phyloP scores from a whole-genome alignment of 2,113 vertebrate species.

The Stercorarius parasiticus region DNA sequence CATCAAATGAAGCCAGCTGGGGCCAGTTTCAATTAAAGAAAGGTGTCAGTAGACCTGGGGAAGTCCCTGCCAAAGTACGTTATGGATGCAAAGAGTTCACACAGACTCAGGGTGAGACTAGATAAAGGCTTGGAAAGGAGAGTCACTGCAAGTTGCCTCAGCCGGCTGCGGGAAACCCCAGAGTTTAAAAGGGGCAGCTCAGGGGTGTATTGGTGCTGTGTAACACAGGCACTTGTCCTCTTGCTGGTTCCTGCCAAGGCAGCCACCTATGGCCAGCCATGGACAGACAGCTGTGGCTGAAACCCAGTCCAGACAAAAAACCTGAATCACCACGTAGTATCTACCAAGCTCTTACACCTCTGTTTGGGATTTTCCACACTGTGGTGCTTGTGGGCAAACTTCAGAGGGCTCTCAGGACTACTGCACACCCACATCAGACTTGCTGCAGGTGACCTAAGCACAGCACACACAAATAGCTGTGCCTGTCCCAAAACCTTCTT shows the following conservation, averaged over 20 bases:
- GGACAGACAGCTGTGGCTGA: neutral
- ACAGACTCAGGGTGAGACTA: neutral
- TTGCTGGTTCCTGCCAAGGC: neutral
- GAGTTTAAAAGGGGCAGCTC: neutral
- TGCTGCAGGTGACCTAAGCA: neutral
- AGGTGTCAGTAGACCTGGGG: neutral
- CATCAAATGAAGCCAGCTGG: neutral
- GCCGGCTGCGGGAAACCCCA: neutral
- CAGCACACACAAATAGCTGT: neutral
- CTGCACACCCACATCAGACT: no score
- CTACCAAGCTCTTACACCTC: neutral
- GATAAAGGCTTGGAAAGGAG: neutral
- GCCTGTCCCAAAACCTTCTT: neutral
- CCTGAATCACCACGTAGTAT: neutral
- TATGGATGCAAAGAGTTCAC: neutral
- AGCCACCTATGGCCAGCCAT: neutral
- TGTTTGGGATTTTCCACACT: neutral
- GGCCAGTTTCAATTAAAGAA: neutral
- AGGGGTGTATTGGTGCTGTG: neutral
- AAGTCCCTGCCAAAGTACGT: fast-evolving
- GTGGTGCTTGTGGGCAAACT: neutral
- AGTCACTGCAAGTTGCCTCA: neutral
- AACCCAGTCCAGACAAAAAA: neutral
- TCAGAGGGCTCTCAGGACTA: neutral
- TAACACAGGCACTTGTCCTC: neutral